Evolutionary conservation across 2,888 invertebrate species (phyloP).

Genomic region (Drosophila monieri): DNA sequence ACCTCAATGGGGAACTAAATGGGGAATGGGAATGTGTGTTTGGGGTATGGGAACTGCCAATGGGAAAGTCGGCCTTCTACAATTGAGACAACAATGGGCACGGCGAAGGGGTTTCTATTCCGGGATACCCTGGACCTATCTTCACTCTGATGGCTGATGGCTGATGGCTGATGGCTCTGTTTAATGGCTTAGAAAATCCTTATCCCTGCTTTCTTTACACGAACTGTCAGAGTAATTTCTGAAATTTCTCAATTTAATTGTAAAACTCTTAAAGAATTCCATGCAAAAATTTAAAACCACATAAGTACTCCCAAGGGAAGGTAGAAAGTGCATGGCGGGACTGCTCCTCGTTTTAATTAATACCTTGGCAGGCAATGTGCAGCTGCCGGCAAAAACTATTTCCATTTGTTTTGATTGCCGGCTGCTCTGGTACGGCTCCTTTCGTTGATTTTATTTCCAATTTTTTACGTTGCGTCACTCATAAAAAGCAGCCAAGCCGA

Average conservation of each 20-base stretch:
- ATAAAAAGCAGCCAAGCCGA: conserved; percentile 39
- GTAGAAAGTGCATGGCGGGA: conserved; percentile 16
- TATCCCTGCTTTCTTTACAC: too few species aligned
- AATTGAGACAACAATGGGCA: background rate
- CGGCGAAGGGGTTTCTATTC: background rate
- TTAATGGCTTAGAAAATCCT: too few species aligned
- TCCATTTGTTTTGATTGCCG: conserved; percentile 57
- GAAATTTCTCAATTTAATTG: background rate
- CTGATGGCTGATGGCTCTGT: too few species aligned
- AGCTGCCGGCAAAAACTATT: conserved; percentile 68
- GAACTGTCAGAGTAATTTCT: too few species aligned
- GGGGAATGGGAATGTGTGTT: background rate
- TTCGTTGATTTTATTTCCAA: conserved; percentile 9
- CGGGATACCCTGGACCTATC: background rate
- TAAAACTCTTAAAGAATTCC: background rate
- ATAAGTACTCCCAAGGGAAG: background rate
- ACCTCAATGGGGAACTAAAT: conserved; percentile 37
- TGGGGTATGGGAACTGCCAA: background rate
- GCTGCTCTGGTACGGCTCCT: conserved; percentile 22
- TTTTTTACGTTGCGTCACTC: conserved; percentile 47
- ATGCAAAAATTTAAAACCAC: too few species aligned
- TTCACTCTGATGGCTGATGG: too few species aligned
- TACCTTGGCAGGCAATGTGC: conserved; percentile 55
- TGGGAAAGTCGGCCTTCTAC: background rate
- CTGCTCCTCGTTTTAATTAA: conserved; percentile 63